Conservation (phyloP, 2,113 vertebrate species). For the Passer montanus region DNA sequence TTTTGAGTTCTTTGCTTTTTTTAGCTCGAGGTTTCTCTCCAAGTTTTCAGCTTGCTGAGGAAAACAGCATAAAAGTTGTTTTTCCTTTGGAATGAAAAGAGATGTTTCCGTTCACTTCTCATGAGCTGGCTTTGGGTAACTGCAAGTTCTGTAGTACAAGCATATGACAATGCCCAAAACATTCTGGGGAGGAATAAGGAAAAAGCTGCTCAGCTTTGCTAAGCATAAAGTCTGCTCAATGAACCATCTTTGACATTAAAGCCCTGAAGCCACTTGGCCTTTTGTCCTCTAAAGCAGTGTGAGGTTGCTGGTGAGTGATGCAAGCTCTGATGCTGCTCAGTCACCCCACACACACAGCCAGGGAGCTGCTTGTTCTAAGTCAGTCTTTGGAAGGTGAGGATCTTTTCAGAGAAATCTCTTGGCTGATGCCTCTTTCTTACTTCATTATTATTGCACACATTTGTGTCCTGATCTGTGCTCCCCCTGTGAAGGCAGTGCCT, state of each 20-base stretch:
- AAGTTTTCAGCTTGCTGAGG: conserved; percentile 29
- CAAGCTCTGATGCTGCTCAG: not conserved
- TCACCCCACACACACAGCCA: not conserved
- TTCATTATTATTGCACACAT: not conserved
- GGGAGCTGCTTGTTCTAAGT: not conserved
- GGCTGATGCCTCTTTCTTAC: not conserved
- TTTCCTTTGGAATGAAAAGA: conserved; percentile 28
- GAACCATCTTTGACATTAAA: not conserved
- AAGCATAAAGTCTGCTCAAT: not conserved
- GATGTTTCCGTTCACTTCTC: conserved; percentile 22
- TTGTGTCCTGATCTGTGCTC: not conserved
- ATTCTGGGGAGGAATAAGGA: not conserved
- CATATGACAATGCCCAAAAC: conserved; percentile 13
- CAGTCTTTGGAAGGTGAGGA: not conserved
- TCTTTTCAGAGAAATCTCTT: not conserved
- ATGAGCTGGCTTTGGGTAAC: conserved; percentile 7
- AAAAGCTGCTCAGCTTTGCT: conserved; percentile 20
- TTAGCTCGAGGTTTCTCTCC: conserved; percentile 40
- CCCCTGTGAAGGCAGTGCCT: not conserved
- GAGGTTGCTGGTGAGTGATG: not conserved
- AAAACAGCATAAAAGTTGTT: conserved; percentile 39
- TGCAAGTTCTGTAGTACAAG: conserved; percentile 4
- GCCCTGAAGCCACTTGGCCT: not conserved
- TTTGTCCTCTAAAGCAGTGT: not conserved
- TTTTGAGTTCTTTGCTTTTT: conserved; percentile 53